Evolutionary conservation across 1,140 invertebrate species (phyloP).

Genomic region (Tetranychus urticae): DNA sequence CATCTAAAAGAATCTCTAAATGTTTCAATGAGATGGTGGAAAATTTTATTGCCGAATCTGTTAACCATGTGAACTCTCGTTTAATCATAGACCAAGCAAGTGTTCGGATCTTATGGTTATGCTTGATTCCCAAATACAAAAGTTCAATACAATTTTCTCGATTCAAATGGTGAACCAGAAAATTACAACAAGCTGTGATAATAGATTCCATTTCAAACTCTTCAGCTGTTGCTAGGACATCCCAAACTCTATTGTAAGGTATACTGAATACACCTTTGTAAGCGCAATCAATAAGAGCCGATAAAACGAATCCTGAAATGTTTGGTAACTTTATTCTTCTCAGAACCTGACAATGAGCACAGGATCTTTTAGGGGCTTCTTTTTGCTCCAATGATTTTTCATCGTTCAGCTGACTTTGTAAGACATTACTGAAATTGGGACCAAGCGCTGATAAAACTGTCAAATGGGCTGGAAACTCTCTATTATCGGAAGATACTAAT

Average conservation of each 20-base stretch:
- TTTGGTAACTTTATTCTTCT: not conserved
- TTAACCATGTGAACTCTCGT: not conserved
- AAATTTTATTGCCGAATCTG: not conserved
- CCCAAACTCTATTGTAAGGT: not conserved
- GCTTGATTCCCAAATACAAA: not conserved
- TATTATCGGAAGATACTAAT: not conserved
- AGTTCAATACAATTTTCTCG: conserved; percentile 2
- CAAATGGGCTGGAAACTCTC: not conserved
- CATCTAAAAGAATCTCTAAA: not conserved
- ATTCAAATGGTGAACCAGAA: not conserved
- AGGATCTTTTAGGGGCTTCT: not conserved
- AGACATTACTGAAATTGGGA: not conserved
- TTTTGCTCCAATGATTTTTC: not conserved
- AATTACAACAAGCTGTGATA: not conserved
- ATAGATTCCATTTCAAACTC: not conserved
- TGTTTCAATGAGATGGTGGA: not conserved
- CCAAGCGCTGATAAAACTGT: not conserved
- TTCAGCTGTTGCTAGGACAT: not conserved
- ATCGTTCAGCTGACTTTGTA: not conserved
- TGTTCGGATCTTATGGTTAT: not conserved
- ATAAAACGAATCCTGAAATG: not conserved
- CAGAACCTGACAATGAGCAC: not conserved
- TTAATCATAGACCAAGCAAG: not conserved
- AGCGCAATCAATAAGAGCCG: conserved; percentile 1
- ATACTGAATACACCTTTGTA: not conserved